Base-by-base conservation (phyloP, 2,113 vertebrate genomes). In the Gnathochromis pfefferi region DNA sequence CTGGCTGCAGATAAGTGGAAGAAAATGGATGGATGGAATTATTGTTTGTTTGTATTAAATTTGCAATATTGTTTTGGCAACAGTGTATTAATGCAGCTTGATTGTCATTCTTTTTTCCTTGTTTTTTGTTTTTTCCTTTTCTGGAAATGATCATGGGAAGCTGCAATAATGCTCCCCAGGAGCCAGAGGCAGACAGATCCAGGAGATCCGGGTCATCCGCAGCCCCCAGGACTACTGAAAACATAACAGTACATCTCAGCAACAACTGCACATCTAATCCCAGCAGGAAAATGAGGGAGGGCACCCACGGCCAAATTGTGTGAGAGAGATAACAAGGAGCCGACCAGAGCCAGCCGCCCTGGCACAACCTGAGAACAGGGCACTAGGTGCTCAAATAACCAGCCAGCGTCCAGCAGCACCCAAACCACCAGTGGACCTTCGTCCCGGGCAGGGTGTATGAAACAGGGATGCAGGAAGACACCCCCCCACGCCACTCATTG, bases 361-460 rank as follows among this genome's bases (percentile, higher is more conserved):
- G 51, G 51, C 9, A 53, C 51, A 54, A 49, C 47, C 47, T 49
- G 47, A 54, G 9, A 54, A 23, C 53, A 55, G n/a, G 53, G 21
- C 53, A 23, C 11, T 7, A 55, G 10, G 53, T 54, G 53, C 53
- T 54, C n/a, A 54, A 54, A 54, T 54, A 7, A 54, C n/a, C 53
- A 54, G 6, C n/a, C n/a, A 54, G 53, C 1, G 1, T 23, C 53
- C 53, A 54, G n/a, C 53, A 54, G 10, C 10, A 54, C 51, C 51
- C 3, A 21, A 54, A 54, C 9, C n/a, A 54, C 51, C n/a, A 53
- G 19, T 21, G 51, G 51, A 53, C 51, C 19, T 21, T 5, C 3
- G 0, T 21, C 51, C 51, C n/a, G 5, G n/a, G 51, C 0, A 2
- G 19, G 19, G 51, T 0, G n/a, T 54, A 12, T 23, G n/a, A 54